Conservation (phyloP, 1,140 invertebrate species). For the Hermetia illucens region DNA sequence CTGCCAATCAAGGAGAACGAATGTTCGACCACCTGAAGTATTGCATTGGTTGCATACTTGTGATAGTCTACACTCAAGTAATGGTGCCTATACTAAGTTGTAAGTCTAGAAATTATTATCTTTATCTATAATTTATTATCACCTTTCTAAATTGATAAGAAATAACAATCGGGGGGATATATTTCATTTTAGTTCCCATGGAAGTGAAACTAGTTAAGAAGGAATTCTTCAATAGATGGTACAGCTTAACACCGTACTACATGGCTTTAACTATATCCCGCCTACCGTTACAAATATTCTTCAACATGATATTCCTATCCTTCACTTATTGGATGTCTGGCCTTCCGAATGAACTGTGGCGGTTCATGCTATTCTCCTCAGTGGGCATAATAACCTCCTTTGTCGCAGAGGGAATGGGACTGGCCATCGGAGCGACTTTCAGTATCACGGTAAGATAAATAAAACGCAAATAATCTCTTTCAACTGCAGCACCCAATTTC, state of each 20-base stretch:
- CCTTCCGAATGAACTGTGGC: constrained; percentile 33
- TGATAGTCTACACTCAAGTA: constrained; percentile 48
- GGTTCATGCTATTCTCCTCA: constrained; percentile 39
- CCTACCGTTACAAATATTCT: constrained; percentile 37
- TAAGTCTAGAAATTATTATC: constrained; percentile 24
- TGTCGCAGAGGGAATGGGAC: constrained; percentile 43
- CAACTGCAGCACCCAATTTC: not conserved
- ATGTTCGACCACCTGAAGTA: constrained; percentile 53
- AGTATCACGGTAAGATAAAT: constrained; percentile 41
- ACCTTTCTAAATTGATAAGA: not conserved
- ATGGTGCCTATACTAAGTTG: constrained; percentile 47
- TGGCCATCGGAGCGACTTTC: constrained; percentile 48
- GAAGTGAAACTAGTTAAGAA: constrained; percentile 67
- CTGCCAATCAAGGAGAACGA: constrained; percentile 42
- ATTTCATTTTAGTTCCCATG: constrained; percentile 47
- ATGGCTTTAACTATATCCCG: constrained; percentile 58
- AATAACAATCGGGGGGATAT: not conserved
- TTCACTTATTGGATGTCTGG: constrained; percentile 45
- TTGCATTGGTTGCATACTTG: constrained; percentile 45
- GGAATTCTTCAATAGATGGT: constrained; percentile 76
- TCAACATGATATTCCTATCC: constrained; percentile 41
- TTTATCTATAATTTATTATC: not conserved
- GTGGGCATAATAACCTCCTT: constrained; percentile 41
- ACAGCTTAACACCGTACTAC: constrained; percentile 63
- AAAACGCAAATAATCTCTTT: constrained; percentile 1